These are phyloP conservation scores for Acrossocheilus wenchowensis DNA, from an alignment of 2,797 vertebrate genomes.

Conservation along the genomic window DNA sequence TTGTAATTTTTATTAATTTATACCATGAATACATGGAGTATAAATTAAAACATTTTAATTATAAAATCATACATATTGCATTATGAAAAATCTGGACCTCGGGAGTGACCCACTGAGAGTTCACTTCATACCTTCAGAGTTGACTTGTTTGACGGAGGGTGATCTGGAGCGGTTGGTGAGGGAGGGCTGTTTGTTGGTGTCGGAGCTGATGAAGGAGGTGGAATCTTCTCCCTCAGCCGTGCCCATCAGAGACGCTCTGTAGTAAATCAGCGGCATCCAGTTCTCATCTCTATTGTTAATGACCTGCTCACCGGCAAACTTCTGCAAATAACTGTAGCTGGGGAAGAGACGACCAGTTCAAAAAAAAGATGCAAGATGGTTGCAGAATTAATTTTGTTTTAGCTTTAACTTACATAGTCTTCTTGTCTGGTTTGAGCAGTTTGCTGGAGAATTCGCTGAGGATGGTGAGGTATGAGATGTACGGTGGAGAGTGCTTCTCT, in stretches of 20 bases:
- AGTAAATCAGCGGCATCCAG: conserved; percentile 86
- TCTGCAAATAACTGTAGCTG: conserved; percentile 86
- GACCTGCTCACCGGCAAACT: conserved; percentile 77
- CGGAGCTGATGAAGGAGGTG: conserved; percentile 76
- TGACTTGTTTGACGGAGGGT: conserved; percentile 62
- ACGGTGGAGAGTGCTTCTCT: conserved; percentile 75
- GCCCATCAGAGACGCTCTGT: conserved; percentile 85
- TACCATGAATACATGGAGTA: background rate
- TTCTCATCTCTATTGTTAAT: conserved; percentile 78
- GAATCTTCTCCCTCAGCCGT: conserved; percentile 82
- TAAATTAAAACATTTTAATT: background rate
- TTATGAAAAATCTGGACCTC: background rate
- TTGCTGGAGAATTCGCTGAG: conserved; percentile 91
- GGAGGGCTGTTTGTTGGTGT: conserved; percentile 71
- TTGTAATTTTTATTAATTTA: background rate
- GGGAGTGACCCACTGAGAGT: background rate
- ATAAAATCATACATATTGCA: background rate
- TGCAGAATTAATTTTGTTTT: background rate
- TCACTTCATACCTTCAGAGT: conserved; percentile 68
- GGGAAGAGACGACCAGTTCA: background rate
- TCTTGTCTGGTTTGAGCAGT: conserved; percentile 90
- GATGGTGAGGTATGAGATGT: conserved; percentile 87
- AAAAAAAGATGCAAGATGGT: background rate
- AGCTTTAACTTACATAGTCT: conserved; percentile 82
- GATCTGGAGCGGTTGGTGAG: conserved; percentile 64